These are phyloP conservation scores for Pollenia angustigena DNA, from an alignment of 2,888 invertebrate species.

Conservation along the genomic window DNA sequence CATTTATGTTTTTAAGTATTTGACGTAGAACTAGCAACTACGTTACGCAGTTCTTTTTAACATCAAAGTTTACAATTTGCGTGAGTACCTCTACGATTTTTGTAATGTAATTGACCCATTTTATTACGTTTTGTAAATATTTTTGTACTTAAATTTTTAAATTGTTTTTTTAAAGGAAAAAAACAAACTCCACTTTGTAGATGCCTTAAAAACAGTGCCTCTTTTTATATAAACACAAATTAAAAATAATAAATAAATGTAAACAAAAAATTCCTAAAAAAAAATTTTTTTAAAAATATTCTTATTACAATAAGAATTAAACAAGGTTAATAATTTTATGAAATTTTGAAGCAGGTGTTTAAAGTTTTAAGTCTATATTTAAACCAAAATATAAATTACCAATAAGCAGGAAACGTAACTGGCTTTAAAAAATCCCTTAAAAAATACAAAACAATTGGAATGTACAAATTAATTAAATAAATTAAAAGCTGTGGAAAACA, in stretches of 20 bases:
- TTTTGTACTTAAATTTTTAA: neutral
- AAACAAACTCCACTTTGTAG: conserved; percentile 87
- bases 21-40: neutral
- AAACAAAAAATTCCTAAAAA: conserved; percentile 64
- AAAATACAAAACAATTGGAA: conserved; percentile 58
- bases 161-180: neutral
- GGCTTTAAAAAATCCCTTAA: conserved; percentile 57
- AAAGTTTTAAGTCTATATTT: conserved; percentile 46
- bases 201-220: conserved; percentile 94
- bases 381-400: conserved; percentile 21
- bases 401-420: conserved; percentile 67
- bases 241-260: conserved; percentile 59
- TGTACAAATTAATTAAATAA: conserved; percentile 67
- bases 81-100: conserved; percentile 27
- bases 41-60: neutral
- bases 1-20: neutral
- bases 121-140: conserved; percentile 58
- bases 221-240: conserved; percentile 79
- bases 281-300: no score
- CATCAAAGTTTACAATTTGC: neutral
- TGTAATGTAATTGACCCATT: conserved; percentile 1
- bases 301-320: conserved; percentile 28
- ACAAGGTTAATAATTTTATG: conserved; percentile 43
- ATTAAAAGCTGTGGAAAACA: conserved; percentile 57
- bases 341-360: conserved; percentile 47